Conservation (phyloP, 2,113 vertebrate species). For the Vicugna pacos region DNA sequence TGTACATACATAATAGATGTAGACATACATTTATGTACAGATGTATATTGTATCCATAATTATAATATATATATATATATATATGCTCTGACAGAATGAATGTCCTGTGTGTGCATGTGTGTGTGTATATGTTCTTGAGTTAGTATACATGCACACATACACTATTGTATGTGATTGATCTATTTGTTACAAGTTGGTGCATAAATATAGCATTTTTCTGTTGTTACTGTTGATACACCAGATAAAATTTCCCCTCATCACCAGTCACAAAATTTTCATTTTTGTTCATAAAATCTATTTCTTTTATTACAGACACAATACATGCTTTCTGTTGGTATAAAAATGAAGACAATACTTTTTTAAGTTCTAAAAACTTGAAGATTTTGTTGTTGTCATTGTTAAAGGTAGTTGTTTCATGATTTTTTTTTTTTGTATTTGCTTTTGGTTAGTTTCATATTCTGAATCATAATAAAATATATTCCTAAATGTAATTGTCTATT, state of each 20-base stretch:
- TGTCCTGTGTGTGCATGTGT: background rate
- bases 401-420: background rate
- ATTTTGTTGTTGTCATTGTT: background rate
- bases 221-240: background rate
- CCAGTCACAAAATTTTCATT: background rate
- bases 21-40: background rate
- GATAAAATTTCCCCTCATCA: background rate
- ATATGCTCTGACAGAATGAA: background rate
- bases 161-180: background rate
- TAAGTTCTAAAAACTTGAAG: background rate
- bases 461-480: background rate
- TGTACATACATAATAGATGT: background rate
- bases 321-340: background rate
- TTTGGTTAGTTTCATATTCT: background rate
- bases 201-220: background rate
- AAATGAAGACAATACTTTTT: background rate
- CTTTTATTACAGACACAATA: background rate
- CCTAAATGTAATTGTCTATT: background rate
- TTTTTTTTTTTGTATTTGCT: background rate
- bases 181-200: background rate
- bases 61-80: background rate
- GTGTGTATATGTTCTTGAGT: too few relatives aligned
- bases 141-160: background rate
- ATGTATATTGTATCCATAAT: background rate
- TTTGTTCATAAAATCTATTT: background rate